Evolutionary conservation across 2,888 invertebrate genomes (phyloP).

Genomic region (Pycnomerus fuliginosus): DNA sequence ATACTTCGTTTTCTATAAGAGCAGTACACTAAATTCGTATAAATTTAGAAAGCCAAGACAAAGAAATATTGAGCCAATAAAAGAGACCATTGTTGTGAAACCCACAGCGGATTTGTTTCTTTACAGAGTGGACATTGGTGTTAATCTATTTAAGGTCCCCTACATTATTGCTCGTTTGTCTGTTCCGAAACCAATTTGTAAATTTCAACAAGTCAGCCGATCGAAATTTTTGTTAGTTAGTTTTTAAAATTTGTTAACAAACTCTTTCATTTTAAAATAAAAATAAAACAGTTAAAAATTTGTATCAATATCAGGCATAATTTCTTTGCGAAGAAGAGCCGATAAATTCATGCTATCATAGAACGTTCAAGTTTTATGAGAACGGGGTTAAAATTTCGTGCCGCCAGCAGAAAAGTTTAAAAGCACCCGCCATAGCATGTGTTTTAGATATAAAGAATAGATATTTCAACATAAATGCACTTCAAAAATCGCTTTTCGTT

Average conservation of each 20-base stretch:
- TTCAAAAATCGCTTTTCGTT: conserved; percentile 22
- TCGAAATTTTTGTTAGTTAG: too few relatives aligned
- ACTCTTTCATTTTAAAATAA: too few relatives aligned
- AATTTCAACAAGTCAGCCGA: too few relatives aligned
- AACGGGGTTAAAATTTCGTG: conserved; percentile 40
- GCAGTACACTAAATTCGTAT: conserved; percentile 19
- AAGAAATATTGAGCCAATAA: conserved; percentile 26
- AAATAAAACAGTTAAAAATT: too few relatives aligned
- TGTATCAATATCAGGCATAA: conserved; percentile 21
- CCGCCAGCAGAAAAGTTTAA: conserved; percentile 39
- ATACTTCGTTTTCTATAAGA: conserved; percentile 9
- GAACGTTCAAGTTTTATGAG: conserved; percentile 39
- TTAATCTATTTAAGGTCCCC: conserved; percentile 23
- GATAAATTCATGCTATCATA: conserved; percentile 27
- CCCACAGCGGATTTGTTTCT: conserved; percentile 22
- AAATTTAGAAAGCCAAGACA: conserved; percentile 22
- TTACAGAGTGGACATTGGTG: conserved; percentile 21
- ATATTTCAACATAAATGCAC: conserved; percentile 28
- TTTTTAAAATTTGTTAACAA: too few relatives aligned
- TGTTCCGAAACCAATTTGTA: too few relatives aligned
- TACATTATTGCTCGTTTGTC: too few relatives aligned
- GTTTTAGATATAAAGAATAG: conserved; percentile 28
- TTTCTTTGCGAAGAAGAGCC: conserved; percentile 18
- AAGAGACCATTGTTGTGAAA: conserved; percentile 22
- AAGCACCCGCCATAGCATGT: conserved; percentile 27